Evolutionary conservation across 2,113 vertebrate species (phyloP).

Genomic region (Dryoscopus gambensis): DNA sequence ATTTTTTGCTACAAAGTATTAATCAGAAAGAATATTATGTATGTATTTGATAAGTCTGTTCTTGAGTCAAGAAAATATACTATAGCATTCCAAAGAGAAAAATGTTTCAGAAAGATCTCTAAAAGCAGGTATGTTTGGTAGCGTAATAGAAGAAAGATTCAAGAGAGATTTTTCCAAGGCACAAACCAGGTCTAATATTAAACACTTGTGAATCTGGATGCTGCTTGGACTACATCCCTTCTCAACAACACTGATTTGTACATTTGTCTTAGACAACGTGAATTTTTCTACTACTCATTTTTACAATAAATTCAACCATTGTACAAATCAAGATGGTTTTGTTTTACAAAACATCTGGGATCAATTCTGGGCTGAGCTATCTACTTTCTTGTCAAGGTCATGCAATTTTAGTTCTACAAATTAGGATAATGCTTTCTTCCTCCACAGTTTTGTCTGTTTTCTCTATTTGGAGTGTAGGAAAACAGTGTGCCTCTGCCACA

Average conservation of each 20-base stretch:
- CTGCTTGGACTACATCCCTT: not conserved
- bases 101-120: not conserved
- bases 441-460: conserved; percentile 21
- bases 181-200: not conserved
- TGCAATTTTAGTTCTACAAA: conserved; percentile 26
- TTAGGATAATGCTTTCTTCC: conserved; percentile 18
- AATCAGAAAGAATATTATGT: not conserved
- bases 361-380: not conserved
- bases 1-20: not conserved
- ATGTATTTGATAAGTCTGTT: not conserved
- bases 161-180: not conserved
- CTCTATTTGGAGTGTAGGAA: not conserved
- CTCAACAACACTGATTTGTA: not conserved
- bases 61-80: not conserved
- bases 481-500: not conserved
- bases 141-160: not conserved
- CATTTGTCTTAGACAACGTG: not conserved
- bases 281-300: not conserved
- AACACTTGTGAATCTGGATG: not conserved
- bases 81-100: not conserved
- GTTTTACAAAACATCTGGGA: conserved; percentile 32
- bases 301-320: not conserved
- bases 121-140: not conserved
- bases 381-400: conserved; percentile 20
- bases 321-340: not conserved